phyloP scores from a whole-genome alignment of 2,797 vertebrate species.

The Monodelphis domestica region DNA sequence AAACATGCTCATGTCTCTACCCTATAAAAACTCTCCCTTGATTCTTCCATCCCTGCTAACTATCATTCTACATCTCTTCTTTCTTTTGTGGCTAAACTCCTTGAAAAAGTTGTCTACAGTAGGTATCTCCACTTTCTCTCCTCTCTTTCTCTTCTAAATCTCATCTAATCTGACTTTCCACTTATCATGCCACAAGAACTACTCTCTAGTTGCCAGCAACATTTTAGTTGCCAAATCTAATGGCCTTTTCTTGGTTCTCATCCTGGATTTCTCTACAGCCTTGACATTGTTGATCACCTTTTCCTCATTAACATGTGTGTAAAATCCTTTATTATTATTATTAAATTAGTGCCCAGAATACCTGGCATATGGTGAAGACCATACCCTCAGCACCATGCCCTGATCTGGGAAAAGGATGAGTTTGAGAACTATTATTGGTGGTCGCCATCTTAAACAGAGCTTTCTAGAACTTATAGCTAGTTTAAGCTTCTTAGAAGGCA shows the following conservation, averaged over 20 bases:
- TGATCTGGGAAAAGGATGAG: background rate
- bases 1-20: background rate
- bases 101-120: background rate
- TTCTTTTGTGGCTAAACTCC: background rate
- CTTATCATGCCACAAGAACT: background rate
- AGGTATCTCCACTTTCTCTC: background rate
- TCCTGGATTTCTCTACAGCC: background rate
- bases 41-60: background rate
- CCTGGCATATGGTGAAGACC: background rate
- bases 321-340: background rate
- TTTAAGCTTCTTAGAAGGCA: background rate
- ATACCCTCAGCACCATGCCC: background rate
- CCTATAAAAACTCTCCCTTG: background rate
- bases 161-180: background rate
- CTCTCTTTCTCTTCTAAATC: background rate
- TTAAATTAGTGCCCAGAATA: background rate
- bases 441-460: background rate
- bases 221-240: too few species aligned
- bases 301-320: too few species aligned
- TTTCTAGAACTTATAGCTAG: background rate
- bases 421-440: background rate
- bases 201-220: background rate
- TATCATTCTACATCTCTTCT: background rate
- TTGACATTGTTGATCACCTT: background rate
- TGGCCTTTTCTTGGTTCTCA: background rate